These are phyloP conservation scores for Endotricha flammealis DNA, from an alignment of 2,888 invertebrate genomes.

Conservation along the genomic window DNA sequence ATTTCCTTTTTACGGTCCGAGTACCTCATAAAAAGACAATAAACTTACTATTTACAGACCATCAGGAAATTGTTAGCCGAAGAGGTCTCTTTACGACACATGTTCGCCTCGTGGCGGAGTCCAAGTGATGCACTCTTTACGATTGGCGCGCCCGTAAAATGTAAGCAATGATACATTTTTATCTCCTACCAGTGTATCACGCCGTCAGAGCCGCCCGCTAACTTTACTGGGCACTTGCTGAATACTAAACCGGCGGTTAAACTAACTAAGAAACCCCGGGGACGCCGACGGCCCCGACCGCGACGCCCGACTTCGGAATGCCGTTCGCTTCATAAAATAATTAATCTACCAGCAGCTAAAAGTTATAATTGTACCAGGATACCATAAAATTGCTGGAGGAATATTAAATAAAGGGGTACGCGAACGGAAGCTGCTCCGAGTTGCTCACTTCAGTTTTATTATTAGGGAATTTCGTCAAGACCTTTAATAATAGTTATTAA, in stretches of 20 bases:
- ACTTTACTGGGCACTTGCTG: conserved; percentile 24
- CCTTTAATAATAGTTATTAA: conserved; percentile 74
- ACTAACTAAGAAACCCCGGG: neutral
- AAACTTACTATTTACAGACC: conserved; percentile 80
- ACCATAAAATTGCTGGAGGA: conserved; percentile 14
- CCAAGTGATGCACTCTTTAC: conserved; percentile 71
- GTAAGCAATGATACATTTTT: conserved; percentile 65
- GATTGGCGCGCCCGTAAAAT: conserved; percentile 69
- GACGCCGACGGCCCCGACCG: neutral
- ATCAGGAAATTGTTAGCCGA: conserved; percentile 79
- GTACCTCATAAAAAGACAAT: conserved; percentile 80
- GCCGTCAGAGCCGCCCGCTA: conserved; percentile 37
- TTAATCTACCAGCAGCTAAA: neutral
- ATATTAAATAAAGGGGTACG: conserved; percentile 4
- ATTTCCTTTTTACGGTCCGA: conserved; percentile 80
- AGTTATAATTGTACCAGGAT: conserved; percentile 14
- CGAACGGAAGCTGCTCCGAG: conserved; percentile 34
- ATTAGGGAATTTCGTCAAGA: conserved; percentile 64
- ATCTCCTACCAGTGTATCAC: conserved; percentile 53
- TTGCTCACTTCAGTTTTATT: conserved; percentile 42
- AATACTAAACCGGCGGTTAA: neutral
- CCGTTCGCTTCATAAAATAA: neutral
- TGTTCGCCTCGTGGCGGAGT: conserved; percentile 61
- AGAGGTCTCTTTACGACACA: conserved; percentile 79
- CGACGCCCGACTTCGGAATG: neutral